Base-by-base conservation (phyloP, 1,140 invertebrate species). In the Conus ventricosus region DNA sequence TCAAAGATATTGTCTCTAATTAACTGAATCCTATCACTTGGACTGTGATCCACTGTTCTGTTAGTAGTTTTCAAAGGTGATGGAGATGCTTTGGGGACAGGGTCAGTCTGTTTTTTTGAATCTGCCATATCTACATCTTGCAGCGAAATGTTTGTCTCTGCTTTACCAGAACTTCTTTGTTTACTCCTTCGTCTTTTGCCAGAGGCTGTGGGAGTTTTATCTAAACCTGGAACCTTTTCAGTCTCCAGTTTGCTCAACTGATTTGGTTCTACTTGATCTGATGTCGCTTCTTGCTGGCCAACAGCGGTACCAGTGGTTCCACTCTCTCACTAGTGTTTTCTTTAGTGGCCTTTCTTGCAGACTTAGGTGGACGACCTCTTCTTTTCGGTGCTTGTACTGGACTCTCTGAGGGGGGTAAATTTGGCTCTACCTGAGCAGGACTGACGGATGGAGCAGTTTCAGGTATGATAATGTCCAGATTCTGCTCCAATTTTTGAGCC, bases 1-100 rank as follows among this genome's bases (percentile, higher is more conserved):
- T 87, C 85, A 87, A 87, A 87, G 51, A 87, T 87, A 75, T 87
- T 87, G 53, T 87, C 85, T 78, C 54, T 54, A n/a, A 23, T 53
- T 53, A 5, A 53, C 5, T 15, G 39, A 54, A 51, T 54, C 51
- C 25, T 23, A 6, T 54, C 51, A 39, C 80, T 17, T 15, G 51
- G 80, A 81, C 80, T 81, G 51, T 54, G 39, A 81, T 6, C 51
- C 4, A 51, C 25, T 51, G 39, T 15, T 39, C 76, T 78, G 17
- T 78, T 51, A 6, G 76, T 27, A 0, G 39, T 39, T 78, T 78
- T 78, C 10, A 51, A 25, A 78, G 25, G 76, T 10, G 25, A 27
- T 39, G 76, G 76, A 17, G 39, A 13, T 27, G 76, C 39, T 78
- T 39, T 51, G 25, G 25, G 25, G 8, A 17, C 11, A 51, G 76